Conservation (phyloP, 2,113 vertebrate species). For the Rhipidura dahli region DNA sequence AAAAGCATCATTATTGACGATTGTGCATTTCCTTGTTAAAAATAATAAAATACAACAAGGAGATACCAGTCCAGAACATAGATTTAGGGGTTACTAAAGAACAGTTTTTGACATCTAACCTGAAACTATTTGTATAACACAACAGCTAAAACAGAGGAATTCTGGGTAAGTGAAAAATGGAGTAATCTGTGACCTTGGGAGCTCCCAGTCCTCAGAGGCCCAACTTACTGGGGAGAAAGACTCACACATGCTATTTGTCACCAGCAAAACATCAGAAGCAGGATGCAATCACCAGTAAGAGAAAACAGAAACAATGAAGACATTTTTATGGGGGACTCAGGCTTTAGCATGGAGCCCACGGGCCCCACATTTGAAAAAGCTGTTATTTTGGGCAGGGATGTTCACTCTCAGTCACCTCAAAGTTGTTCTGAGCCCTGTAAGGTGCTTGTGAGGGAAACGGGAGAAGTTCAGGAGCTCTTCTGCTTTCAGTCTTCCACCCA, state of each 20-base stretch:
- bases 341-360: background rate
- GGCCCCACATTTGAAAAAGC: background rate
- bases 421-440: background rate
- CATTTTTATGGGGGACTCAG: background rate
- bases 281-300: background rate
- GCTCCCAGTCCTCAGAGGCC: background rate
- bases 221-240: background rate
- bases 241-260: rapidly evolving
- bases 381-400: background rate
- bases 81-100: background rate
- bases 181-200: background rate
- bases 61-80: background rate
- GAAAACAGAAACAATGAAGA: background rate
- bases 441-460: background rate
- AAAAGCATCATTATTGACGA: background rate
- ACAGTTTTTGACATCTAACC: background rate
- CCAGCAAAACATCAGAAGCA: background rate
- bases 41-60: background rate
- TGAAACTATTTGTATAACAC: background rate
- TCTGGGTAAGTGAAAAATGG: background rate
- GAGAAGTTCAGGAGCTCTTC: background rate
- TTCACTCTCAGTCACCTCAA: background rate
- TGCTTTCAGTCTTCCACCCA: background rate
- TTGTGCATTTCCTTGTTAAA: background rate
- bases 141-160: background rate